phyloP scores from a whole-genome alignment of 1,140 invertebrate genomes.

The Calephelis virginiensis region DNA sequence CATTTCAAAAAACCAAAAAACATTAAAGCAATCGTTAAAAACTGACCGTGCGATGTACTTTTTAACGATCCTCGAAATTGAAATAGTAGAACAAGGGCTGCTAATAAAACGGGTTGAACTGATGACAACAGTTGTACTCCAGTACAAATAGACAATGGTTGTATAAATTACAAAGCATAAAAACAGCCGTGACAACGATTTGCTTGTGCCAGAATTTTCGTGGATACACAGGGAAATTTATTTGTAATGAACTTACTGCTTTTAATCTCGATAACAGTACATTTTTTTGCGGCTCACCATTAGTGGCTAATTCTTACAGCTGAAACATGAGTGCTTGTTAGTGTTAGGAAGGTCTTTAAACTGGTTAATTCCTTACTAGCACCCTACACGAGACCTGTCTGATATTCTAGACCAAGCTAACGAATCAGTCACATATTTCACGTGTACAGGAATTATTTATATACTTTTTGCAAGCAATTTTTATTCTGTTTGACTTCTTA shows the following conservation, averaged over 20 bases:
- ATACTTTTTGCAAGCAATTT: no score
- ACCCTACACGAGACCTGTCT: no score
- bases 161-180: conserved; percentile 46
- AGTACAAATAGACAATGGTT: conserved; percentile 36
- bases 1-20: conserved; percentile 5
- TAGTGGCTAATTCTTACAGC: no score
- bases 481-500: no score
- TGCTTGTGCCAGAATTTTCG: conserved; percentile 34
- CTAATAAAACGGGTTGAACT: conserved; percentile 23
- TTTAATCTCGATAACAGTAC: no score
- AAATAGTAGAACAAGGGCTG: conserved; percentile 15
- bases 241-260: background rate
- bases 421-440: no score
- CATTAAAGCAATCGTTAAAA: conserved; percentile 7
- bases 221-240: conserved; percentile 11
- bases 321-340: no score
- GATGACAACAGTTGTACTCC: conserved; percentile 24
- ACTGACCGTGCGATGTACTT: conserved; percentile 2
- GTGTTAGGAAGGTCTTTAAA: no score
- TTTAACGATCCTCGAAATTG: conserved; percentile 20
- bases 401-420: no score
- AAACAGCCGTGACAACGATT: conserved; percentile 41
- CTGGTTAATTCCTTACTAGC: no score
- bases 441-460: no score
- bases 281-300: no score